Conservation (phyloP, 2,113 vertebrate species). For the Heterocephalus glaber region DNA sequence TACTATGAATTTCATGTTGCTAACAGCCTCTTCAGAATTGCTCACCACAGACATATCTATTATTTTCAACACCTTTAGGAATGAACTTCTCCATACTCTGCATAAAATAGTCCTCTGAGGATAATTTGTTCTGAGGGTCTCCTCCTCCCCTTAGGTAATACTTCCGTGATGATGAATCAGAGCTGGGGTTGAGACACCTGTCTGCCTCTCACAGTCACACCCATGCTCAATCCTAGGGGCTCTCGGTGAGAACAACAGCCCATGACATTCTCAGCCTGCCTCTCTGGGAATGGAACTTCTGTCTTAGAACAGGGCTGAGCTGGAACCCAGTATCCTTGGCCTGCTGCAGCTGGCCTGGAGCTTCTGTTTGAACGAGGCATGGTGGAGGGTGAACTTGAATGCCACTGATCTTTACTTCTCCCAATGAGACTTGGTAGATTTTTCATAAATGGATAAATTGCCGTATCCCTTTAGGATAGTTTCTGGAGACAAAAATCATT, state of each 20-base stretch:
- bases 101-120: background rate
- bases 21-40: background rate
- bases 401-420: too few relatives aligned
- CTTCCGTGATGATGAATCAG: too few relatives aligned
- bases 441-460: background rate
- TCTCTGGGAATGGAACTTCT: too few relatives aligned
- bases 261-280: background rate
- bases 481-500: background rate
- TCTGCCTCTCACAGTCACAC: background rate
- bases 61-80: background rate
- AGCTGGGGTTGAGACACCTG: background rate
- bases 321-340: background rate
- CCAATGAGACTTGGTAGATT: background rate
- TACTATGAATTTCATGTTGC: background rate
- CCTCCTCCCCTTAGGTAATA: background rate
- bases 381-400: background rate
- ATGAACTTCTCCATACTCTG: background rate
- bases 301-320: background rate
- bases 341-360: background rate
- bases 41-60: background rate
- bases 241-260: background rate
- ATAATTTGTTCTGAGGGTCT: background rate
- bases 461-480: background rate
- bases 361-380: background rate
- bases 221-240: accelerated